These are phyloP conservation scores for Heliangelus exortis DNA, from an alignment of 2,797 vertebrate species.

Conservation along the genomic window DNA sequence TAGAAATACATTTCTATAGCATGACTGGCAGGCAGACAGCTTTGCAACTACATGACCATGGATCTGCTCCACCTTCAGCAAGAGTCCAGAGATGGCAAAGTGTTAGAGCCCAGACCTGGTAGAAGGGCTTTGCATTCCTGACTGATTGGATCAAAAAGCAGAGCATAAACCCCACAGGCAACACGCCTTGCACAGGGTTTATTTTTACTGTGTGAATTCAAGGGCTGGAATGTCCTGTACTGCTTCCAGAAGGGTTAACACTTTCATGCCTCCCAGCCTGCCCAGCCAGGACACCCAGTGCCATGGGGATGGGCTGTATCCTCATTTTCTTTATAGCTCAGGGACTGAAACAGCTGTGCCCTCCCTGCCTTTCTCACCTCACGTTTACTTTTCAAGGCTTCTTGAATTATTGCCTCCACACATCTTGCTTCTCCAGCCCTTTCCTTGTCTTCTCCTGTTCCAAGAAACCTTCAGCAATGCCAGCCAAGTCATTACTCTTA, in stretches of 20 bases:
- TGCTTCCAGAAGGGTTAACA: conserved; percentile 4
- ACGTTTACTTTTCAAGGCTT: neutral
- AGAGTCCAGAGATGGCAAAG: neutral
- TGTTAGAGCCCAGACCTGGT: neutral
- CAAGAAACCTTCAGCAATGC: neutral
- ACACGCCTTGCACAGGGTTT: neutral
- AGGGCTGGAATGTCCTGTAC: conserved; percentile 34
- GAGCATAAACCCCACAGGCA: neutral
- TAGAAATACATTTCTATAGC: neutral
- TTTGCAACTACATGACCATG: neutral
- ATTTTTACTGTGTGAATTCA: conserved; percentile 37
- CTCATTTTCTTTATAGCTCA: neutral
- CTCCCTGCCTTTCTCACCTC: neutral
- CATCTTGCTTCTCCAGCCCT: neutral
- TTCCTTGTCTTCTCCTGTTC: neutral
- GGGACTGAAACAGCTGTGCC: neutral
- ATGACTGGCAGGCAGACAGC: neutral
- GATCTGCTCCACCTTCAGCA: neutral
- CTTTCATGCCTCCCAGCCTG: neutral
- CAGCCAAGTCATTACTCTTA: neutral
- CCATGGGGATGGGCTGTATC: accelerated
- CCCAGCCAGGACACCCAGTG: neutral
- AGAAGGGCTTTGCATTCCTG: conserved; percentile 26
- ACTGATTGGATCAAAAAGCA: conserved; percentile 21
- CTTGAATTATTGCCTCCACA: neutral